A percentile compares a stretch with the other conserved stretches of the same genome.
These are phyloP conservation scores for Acipenser transmontanus DNA, from an alignment of 2,797 vertebrate species.

Conservation along the genomic window DNA sequence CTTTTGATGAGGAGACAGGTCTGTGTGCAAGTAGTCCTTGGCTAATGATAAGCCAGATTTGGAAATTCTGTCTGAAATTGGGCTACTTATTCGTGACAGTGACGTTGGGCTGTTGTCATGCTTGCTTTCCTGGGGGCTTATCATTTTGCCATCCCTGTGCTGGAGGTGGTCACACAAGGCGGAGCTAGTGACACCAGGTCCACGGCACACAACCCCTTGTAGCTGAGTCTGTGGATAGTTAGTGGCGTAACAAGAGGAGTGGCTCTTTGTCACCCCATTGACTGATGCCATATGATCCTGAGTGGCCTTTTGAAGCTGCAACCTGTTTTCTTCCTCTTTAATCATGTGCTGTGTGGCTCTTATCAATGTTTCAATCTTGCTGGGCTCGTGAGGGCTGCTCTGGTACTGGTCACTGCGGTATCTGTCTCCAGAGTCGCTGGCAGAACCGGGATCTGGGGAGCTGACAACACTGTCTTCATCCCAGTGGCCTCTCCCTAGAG, in stretches of 20 bases:
- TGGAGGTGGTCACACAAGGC: constrained; percentile 75
- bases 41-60: constrained; percentile 65
- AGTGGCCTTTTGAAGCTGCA: constrained; percentile 69
- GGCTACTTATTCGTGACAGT: constrained; percentile 80
- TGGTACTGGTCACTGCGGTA: constrained; percentile 74
- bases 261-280: constrained; percentile 77
- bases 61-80: constrained; percentile 72
- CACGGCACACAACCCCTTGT: constrained; percentile 65
- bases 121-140: constrained; percentile 57
- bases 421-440: constrained; percentile 85
- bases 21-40: constrained; percentile 83
- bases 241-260: constrained; percentile 63
- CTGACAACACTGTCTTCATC: constrained; percentile 90
- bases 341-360: constrained; percentile 94
- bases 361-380: constrained; percentile 91
- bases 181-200: constrained; percentile 57
- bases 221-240: constrained; percentile 71
- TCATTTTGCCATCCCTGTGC: constrained; percentile 50
- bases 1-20: constrained; percentile 73
- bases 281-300: constrained; percentile 64
- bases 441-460: constrained; percentile 89
- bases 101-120: constrained; percentile 74
- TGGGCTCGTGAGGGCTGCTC: constrained; percentile 80
- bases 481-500: constrained; percentile 80
- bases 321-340: constrained; percentile 86